Evolutionary conservation across 1,140 invertebrate species (phyloP), one percentile per base, ranked within the genome.

Genomic region (Aculops lycopersici): DNA sequence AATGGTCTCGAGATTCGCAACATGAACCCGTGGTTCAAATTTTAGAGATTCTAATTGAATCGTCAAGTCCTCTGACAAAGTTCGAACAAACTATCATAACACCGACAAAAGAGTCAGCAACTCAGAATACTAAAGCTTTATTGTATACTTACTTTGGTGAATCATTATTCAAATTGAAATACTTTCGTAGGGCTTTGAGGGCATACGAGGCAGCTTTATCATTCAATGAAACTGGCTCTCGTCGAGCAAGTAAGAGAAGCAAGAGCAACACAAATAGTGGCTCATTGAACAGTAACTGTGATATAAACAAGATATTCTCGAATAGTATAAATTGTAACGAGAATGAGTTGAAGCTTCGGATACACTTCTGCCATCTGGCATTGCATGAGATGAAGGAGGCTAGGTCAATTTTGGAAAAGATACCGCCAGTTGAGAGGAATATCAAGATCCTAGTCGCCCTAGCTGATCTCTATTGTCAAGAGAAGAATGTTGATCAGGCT

Each of bases 261-360:
- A 31, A 31, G n/a, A 31, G n/a, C 24, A 8, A 31, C 24, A 31
- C 8, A 31, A 8, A 31, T 8, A 31, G 8, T 31, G 24, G n/a
- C 24, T n/a, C 8, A 31, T 8, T n/a, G 24, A 31, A 31, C 24
- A n/a, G n/a, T n/a, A 31, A 31, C 24, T n/a, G n/a, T 8, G 24
- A 31, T n/a, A 8, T n/a, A 31, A 8, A 31, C 24, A 31, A 31
- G n/a, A 31, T 31, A 31, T 8, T n/a, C 8, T n/a, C 24, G n/a
- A 31, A 31, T 8, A 31, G 8, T 31, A 31, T 31, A 31, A 31
- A 8, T 31, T n/a, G 8, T 31, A 31, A 31, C 24, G 59, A 60
- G 42, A 54, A 56, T 2, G 72, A 75, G 47, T 66, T 77, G n/a
- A 74, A 74, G 52, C 76, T 68, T 51, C 67, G 72, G 52, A 65